Conservation (phyloP, 2,113 vertebrate genomes). For the Agelaius phoeniceus region DNA sequence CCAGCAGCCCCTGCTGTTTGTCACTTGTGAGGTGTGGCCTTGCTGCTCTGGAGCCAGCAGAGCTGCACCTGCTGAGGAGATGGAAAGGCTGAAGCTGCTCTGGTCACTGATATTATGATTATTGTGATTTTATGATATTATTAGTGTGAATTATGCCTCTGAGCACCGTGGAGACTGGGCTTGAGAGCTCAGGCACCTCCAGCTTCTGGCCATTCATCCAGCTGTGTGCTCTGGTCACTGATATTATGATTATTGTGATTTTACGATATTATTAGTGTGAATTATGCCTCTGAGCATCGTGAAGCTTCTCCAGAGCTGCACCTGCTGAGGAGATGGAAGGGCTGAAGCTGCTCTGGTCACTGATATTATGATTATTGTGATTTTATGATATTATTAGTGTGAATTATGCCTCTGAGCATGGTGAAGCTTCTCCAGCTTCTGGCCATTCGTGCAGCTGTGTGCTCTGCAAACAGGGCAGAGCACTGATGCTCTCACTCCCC, state of each 20-base stretch:
- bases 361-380: neutral
- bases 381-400: neutral
- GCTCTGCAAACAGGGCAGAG: neutral
- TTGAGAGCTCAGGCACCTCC: neutral
- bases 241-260: too few relatives aligned
- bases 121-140: neutral
- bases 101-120: neutral
- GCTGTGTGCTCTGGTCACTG: too few relatives aligned
- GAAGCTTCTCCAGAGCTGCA: too few relatives aligned
- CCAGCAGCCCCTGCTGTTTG: neutral
- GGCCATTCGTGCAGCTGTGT: neutral
- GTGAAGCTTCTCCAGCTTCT: neutral
- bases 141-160: accelerated
- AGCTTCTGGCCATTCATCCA: neutral
- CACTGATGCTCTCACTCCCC: neutral
- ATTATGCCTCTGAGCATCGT: too few relatives aligned
- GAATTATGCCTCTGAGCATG: accelerated
- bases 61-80: neutral
- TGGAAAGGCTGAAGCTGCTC: neutral
- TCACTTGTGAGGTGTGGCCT: neutral
- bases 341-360: too few relatives aligned
- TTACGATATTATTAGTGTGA: too few relatives aligned
- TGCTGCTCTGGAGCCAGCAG: neutral
- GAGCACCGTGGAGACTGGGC: neutral
- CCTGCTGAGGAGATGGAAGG: too few relatives aligned